phyloP scores from a whole-genome alignment of 2,888 invertebrate species.

The Chirona hameri region DNA sequence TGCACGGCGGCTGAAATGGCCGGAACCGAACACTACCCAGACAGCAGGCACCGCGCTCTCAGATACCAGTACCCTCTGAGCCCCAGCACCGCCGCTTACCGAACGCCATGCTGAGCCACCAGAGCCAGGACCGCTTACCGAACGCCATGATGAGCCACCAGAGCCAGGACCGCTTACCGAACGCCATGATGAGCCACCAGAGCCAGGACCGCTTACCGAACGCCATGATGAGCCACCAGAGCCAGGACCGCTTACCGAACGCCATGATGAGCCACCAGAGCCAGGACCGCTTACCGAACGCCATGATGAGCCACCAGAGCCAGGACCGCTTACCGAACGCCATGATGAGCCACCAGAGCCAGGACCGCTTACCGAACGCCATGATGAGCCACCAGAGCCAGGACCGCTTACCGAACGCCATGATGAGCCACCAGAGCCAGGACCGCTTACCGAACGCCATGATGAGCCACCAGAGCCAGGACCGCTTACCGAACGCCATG shows the following conservation, averaged over 20 bases:
- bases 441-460: conserved; percentile 89
- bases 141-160: conserved; percentile 92
- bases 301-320: conserved; percentile 91
- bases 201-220: conserved; percentile 89
- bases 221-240: conserved; percentile 89
- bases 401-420: conserved; percentile 85
- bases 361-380: conserved; percentile 85
- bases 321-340: conserved; percentile 87
- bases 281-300: conserved; percentile 87
- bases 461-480: conserved; percentile 89
- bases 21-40: no score
- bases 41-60: no score
- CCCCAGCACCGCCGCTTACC: conserved; percentile 52
- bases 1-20: no score
- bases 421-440: conserved; percentile 89
- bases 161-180: conserved; percentile 85
- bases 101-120: conserved; percentile 89
- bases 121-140: conserved; percentile 85
- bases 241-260: conserved; percentile 85
- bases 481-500: conserved; percentile 86
- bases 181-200: conserved; percentile 89
- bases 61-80: no score
- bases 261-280: conserved; percentile 90
- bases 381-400: conserved; percentile 92
- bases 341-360: conserved; percentile 91